A percentile compares a stretch with the other conserved stretches of the same genome.
phyloP scores from a whole-genome alignment of 2,113 vertebrate species.

The Leiothrix lutea region DNA sequence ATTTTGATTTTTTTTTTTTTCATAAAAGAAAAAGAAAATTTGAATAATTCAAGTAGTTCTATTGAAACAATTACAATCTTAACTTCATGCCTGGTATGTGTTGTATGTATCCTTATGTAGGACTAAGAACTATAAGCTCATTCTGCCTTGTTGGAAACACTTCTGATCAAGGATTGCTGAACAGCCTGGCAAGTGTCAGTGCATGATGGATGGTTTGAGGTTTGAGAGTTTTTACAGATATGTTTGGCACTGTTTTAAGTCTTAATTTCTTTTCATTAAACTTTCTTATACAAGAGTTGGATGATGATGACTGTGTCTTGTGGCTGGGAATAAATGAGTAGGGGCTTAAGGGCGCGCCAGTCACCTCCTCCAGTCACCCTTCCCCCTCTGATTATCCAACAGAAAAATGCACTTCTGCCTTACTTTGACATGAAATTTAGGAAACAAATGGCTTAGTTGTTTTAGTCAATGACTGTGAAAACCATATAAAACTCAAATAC shows the following conservation, averaged over 20 bases:
- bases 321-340: neutral
- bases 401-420: neutral
- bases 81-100: neutral
- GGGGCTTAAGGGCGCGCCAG: neutral
- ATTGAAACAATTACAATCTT: neutral
- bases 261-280: neutral
- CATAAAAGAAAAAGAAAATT: neutral
- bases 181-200: neutral
- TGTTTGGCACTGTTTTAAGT: neutral
- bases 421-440: neutral
- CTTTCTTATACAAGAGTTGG: neutral
- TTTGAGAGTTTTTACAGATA: neutral
- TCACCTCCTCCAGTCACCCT: neutral
- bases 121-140: neutral
- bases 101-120: accelerated
- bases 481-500: neutral
- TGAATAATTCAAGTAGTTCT: neutral
- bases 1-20: neutral
- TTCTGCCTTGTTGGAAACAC: neutral
- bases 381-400: neutral
- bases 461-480: neutral
- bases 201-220: neutral
- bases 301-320: neutral
- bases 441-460: neutral
- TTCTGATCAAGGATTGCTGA: neutral